Evolutionary conservation across 2,797 vertebrate species (phyloP).

Genomic region (Lepidocolaptes lacrymiger): DNA sequence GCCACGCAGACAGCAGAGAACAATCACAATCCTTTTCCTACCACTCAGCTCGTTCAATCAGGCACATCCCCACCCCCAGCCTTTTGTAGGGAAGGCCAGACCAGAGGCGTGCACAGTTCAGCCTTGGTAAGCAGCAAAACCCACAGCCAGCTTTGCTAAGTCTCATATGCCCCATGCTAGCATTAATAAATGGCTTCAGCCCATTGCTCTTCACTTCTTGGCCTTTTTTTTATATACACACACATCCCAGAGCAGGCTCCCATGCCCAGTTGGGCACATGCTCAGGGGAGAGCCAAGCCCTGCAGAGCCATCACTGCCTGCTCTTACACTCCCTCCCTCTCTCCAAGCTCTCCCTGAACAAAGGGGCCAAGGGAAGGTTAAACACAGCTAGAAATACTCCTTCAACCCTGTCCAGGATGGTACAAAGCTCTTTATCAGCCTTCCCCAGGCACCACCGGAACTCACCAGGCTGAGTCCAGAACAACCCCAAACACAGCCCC

Average conservation of each 20-base stretch:
- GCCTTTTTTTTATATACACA: too few species aligned
- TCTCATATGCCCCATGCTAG: fast-evolving
- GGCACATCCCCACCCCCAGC: too few species aligned
- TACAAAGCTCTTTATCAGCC: neutral
- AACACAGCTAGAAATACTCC: fast-evolving
- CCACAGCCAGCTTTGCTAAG: fast-evolving
- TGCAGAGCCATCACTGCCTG: neutral
- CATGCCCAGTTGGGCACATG: fast-evolving
- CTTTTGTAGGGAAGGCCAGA: neutral
- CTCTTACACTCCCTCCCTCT: neutral
- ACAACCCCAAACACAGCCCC: neutral
- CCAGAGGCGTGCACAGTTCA: fast-evolving
- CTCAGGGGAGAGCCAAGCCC: neutral
- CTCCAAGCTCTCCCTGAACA: too few species aligned
- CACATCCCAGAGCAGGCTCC: neutral
- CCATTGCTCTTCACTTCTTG: fast-evolving
- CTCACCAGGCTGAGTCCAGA: neutral
- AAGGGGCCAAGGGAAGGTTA: fast-evolving
- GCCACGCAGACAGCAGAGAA: fast-evolving
- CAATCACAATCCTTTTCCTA: fast-evolving
- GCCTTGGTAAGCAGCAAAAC: neutral
- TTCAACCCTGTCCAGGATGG: fast-evolving
- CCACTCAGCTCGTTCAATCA: neutral
- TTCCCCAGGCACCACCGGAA: neutral
- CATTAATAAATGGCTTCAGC: neutral